phyloP scores from a whole-genome alignment of 2,113 vertebrate genomes.

The Holacanthus passer region DNA sequence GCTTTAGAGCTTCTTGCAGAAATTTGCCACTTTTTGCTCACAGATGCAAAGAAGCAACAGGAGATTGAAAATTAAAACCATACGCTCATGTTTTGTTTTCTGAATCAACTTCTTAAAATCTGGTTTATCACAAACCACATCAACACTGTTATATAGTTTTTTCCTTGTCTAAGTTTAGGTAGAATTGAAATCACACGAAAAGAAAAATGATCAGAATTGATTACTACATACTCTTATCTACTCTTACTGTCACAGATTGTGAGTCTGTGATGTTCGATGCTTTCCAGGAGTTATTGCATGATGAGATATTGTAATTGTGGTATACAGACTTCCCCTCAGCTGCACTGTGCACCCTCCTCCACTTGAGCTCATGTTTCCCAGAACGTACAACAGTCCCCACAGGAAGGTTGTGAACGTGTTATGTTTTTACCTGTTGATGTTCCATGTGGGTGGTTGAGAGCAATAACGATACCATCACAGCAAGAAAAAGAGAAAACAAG shows the following conservation, averaged over 20 bases:
- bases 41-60: not conserved
- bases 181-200: not conserved
- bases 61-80: not conserved
- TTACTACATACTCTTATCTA: not conserved
- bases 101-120: not conserved
- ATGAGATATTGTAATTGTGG: constrained; percentile 10
- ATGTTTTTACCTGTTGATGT: constrained; percentile 49
- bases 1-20: not conserved
- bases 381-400: constrained; percentile 40
- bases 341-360: constrained; percentile 17
- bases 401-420: constrained; percentile 3
- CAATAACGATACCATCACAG: constrained; percentile 13
- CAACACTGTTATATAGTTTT: not conserved
- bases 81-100: not conserved
- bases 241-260: not conserved
- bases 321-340: constrained; percentile 3
- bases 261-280: not conserved
- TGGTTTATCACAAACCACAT: constrained; percentile 6
- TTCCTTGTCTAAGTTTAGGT: not conserved
- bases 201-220: not conserved
- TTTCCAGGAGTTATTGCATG: constrained; percentile 26
- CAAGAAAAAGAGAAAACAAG: constrained; percentile 21
- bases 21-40: not conserved
- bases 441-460: constrained; percentile 57
- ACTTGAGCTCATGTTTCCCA: constrained; percentile 46